These are phyloP conservation scores for Epinotia bilunana DNA, from an alignment of 2,888 invertebrate genomes.

Conservation along the genomic window DNA sequence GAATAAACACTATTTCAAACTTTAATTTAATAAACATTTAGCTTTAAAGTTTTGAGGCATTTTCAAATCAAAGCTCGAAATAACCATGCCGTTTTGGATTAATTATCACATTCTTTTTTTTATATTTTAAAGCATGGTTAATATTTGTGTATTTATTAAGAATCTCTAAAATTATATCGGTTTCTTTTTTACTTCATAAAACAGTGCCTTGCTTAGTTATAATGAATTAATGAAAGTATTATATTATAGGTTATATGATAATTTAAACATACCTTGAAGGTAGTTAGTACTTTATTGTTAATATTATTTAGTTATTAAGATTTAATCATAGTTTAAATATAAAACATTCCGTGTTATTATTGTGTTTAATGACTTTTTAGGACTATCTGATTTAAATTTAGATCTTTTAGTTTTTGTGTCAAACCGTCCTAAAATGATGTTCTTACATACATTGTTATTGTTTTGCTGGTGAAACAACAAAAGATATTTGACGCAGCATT, in stretches of 20 bases:
- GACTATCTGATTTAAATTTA: background rate
- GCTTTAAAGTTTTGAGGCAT: too few relatives aligned
- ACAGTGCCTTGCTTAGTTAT: conserved; percentile 39
- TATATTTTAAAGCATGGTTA: background rate
- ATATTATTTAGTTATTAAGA: conserved; percentile 12
- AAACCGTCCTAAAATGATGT: background rate
- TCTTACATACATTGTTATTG: background rate
- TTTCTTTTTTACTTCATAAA: conserved; percentile 4
- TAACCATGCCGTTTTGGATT: background rate
- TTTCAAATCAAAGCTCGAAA: too few relatives aligned
- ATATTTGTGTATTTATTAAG: background rate
- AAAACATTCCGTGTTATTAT: conserved; percentile 15
- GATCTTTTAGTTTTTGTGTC: background rate
- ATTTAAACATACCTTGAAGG: conserved; percentile 26
- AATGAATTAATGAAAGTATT: conserved; percentile 30
- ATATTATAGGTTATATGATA: conserved; percentile 36
- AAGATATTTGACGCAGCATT: background rate
- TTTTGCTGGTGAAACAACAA: background rate
- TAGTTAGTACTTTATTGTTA: background rate
- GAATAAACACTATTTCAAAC: too few relatives aligned
- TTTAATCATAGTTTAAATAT: conserved; percentile 7
- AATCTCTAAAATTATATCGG: conserved; percentile 21
- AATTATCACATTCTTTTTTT: background rate
- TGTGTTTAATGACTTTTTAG: background rate
- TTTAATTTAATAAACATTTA: too few relatives aligned